These are phyloP conservation scores for Campoletis sonorensis DNA, from an alignment of 1,140 invertebrate genomes.

Conservation along the genomic window DNA sequence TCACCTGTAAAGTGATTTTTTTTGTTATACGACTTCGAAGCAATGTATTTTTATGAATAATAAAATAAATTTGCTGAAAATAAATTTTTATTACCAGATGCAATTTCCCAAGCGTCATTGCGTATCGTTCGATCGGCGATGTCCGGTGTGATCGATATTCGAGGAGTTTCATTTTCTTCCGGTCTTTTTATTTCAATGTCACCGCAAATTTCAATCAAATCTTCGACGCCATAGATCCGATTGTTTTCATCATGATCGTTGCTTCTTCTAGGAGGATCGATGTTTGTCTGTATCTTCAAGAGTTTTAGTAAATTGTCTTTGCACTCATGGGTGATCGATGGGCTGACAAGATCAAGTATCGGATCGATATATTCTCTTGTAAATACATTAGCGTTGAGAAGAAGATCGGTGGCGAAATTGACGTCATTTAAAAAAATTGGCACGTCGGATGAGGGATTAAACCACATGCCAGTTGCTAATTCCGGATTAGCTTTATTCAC, in stretches of 20 bases:
- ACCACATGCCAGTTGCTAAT: constrained; percentile 55
- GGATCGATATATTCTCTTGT: constrained; percentile 58
- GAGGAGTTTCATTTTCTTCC: constrained; percentile 21
- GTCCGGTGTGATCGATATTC: constrained; percentile 15
- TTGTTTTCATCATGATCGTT: constrained; percentile 41
- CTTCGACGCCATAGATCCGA: constrained; percentile 61
- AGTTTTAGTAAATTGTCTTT: constrained; percentile 61
- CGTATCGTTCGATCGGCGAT: constrained; percentile 60
- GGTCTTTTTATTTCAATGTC: constrained; percentile 13
- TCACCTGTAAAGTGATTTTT: constrained; percentile 46
- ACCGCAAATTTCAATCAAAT: constrained; percentile 54
- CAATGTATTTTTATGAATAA: no score
- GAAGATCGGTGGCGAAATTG: constrained; percentile 61
- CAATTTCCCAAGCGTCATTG: constrained; percentile 61
- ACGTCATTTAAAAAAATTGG: constrained; percentile 61
- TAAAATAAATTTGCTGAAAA: no score
- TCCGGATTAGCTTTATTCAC: constrained; percentile 59
- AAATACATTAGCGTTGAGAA: constrained; percentile 66
- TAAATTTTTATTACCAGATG: constrained; percentile 48
- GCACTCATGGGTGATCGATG: constrained; percentile 46
- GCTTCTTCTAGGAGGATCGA: background rate
- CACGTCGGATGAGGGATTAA: constrained; percentile 58
- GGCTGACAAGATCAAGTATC: constrained; percentile 62
- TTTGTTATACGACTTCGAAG: background rate
- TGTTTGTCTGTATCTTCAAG: constrained; percentile 57